Conservation (phyloP, 2,888 invertebrate species). For the Drosophila merina region DNA sequence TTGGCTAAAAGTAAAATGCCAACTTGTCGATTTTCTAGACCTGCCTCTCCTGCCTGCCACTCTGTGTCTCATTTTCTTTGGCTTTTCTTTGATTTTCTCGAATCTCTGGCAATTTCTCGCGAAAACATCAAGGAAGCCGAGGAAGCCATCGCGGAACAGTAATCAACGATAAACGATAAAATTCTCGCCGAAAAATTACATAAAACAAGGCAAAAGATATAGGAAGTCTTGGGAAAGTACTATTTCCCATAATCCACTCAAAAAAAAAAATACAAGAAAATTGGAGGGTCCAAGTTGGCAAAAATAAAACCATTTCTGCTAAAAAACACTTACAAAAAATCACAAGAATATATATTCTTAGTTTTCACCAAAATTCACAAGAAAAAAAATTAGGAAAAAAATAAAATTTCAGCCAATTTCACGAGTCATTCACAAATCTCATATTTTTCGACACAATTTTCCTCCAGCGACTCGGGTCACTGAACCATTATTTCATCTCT, state of each 20-base stretch:
- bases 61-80: not conserved
- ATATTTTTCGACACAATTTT: constrained; percentile 14
- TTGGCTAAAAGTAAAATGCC: constrained; percentile 73
- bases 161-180: constrained; percentile 41
- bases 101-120: constrained; percentile 47
- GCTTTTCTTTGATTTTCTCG: not conserved
- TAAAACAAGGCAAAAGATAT: constrained; percentile 28
- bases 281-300: too few species aligned
- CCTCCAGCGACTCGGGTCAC: constrained; percentile 25
- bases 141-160: constrained; percentile 31
- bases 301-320: too few species aligned
- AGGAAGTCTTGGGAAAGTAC: constrained; percentile 19
- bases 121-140: constrained; percentile 39
- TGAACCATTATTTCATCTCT: constrained; percentile 14
- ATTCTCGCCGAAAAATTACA: constrained; percentile 39
- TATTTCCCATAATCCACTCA: constrained; percentile 15
- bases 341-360: not conserved
- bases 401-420: constrained; percentile 1
- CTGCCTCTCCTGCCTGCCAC: not conserved
- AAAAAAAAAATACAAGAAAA: not conserved
- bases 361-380: not conserved
- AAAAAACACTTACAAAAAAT: not conserved
- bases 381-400: constrained; percentile 11
- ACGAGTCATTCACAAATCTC: constrained; percentile 18
- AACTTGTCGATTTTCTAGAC: constrained; percentile 46